Evolutionary conservation across 1,140 invertebrate genomes (phyloP).

Genomic region (Ips nitidus): DNA sequence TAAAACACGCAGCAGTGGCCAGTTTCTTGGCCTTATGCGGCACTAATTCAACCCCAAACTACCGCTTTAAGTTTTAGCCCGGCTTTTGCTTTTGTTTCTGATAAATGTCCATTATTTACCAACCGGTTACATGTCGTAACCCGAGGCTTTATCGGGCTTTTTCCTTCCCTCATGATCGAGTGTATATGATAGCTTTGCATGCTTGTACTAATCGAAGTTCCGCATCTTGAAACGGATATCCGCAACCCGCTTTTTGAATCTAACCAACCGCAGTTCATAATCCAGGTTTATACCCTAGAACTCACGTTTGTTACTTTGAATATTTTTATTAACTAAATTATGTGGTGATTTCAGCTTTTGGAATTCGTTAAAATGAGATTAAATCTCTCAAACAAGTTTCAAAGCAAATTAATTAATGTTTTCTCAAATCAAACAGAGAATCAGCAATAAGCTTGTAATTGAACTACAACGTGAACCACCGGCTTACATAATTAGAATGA

Average conservation of each 20-base stretch:
- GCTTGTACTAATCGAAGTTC: neutral
- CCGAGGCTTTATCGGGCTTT: neutral
- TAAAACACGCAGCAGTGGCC: constrained; percentile 17
- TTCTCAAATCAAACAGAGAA: too few species aligned
- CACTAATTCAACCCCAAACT: neutral
- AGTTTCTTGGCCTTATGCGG: constrained; percentile 5
- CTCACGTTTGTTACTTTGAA: too few species aligned
- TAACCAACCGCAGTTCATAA: neutral
- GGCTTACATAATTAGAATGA: too few species aligned
- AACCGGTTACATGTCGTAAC: neutral
- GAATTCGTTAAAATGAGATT: too few species aligned
- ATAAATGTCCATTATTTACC: constrained; percentile 9
- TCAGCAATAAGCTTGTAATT: too few species aligned
- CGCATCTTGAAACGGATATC: neutral
- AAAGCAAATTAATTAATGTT: too few species aligned
- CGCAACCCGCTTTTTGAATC: neutral
- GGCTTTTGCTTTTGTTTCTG: constrained; percentile 9
- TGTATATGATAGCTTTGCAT: neutral
- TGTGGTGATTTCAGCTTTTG: too few species aligned
- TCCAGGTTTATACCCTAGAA: too few species aligned
- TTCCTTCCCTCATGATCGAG: neutral
- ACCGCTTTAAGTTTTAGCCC: constrained; percentile 14
- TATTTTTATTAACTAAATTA: too few species aligned
- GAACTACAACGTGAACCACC: too few species aligned
- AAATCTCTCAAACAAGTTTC: too few species aligned